Percentiles rank a stretch among this genome's conserved stretches.
Conservation (phyloP, 2,888 invertebrate species). For the Tipula lateralis region DNA sequence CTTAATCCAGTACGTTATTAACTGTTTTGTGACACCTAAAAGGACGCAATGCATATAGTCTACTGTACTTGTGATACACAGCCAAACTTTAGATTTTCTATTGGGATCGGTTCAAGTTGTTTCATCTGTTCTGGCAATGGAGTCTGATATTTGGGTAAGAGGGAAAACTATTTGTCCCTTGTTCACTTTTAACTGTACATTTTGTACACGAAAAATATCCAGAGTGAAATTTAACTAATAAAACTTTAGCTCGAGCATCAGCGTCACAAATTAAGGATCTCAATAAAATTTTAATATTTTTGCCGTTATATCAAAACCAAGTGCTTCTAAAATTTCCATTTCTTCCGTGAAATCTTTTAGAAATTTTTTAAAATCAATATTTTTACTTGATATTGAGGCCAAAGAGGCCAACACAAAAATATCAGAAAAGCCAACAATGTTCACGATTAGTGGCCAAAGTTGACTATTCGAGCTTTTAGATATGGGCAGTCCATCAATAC, state of each 20-base stretch:
- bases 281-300: background rate
- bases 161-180: too few relatives aligned
- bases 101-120: too few relatives aligned
- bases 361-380: background rate
- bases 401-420: background rate
- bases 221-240: background rate
- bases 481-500: background rate
- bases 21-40: background rate
- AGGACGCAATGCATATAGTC: background rate
- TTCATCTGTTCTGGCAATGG: too few relatives aligned
- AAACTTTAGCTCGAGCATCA: background rate
- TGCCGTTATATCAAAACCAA: background rate
- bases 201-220: background rate
- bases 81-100: background rate
- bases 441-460: background rate
- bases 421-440: background rate
- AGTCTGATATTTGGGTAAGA: too few relatives aligned
- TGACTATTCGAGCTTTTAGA: background rate
- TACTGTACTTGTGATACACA: background rate
- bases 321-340: background rate
- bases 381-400: background rate
- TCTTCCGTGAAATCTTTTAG: background rate
- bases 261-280: background rate
- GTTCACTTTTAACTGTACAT: too few relatives aligned
- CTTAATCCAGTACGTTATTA: too few relatives aligned